Evolutionary conservation across 2,888 invertebrate species (phyloP), one percentile per base, ranked within the genome.

Genomic region (Malthinus flaveolus): DNA sequence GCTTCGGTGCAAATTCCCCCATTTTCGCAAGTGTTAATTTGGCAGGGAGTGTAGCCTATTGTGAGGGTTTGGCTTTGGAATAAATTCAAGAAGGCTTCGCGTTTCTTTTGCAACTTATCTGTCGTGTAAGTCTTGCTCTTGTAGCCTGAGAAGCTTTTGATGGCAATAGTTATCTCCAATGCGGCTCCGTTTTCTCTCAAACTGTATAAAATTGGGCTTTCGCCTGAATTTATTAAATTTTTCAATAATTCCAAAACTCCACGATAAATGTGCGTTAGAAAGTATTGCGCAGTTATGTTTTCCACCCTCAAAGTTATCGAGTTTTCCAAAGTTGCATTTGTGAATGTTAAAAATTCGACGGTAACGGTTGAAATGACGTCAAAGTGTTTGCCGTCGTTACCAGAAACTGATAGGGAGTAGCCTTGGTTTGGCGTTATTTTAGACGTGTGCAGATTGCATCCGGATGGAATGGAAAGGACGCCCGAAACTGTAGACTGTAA

Each of bases 311-410:
- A 76, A 0, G 92, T 90, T 0, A 95, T 81, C 7, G 93, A 92
- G 75, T 94, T 91, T 52, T 90, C 88, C 3, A 97, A 84, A 0
- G 95, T 95, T 9, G 79, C 78, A 73, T 95, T 94, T 66, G 89
- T 87, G 73, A 95, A 93, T 2, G 85, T 83, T 49, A 89, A 81
- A 72, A 94, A 93, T 73, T 92, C 89, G 0, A 97, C 86, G 4
- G 89, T 89, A 2, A 95, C 88, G 6, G 90, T 89, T 1, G 95
- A 96, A n/a, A 87, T 81, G 0, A 96, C 96, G 77, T 93, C 90
- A 54, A 85, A 83, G 73, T 95, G 94, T 66, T 87, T 86, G 0
- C 97, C 96, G 78, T 97, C 97, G 75, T 91, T 94, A 1, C 95
- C 95, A 7, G 88, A 86, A 0, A 96, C 86, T 32, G 87, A 89